A percentile compares a stretch with the other conserved stretches of the same genome.
These are phyloP conservation scores for Aplysina aerophoba DNA, from an alignment of 37 sponge, comb jelly and placozoan genomes.

Conservation along the genomic window DNA sequence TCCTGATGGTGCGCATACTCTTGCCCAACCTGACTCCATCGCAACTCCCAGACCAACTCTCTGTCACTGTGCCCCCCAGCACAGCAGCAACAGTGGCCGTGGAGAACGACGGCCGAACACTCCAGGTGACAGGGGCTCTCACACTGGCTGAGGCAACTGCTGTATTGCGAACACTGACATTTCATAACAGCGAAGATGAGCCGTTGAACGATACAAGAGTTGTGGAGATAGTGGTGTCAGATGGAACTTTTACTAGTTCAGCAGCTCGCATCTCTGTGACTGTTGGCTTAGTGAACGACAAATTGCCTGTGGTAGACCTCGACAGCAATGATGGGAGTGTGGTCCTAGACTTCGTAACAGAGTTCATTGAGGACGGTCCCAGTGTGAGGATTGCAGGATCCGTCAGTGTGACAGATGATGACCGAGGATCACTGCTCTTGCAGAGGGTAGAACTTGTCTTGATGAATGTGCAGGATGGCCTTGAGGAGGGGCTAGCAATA, in stretches of 20 bases:
- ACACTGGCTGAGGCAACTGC: conserved; percentile 25
- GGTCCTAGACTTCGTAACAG: neutral
- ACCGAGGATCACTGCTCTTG: conserved; percentile 33
- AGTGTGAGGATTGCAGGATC: conserved; percentile 31
- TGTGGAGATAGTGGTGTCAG: conserved; percentile 24
- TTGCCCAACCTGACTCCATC: neutral
- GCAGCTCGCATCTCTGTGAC: conserved; percentile 17
- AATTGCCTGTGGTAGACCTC: conserved; percentile 43
- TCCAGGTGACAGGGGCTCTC: conserved; percentile 46
- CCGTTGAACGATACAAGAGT: neutral
- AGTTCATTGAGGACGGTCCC: conserved; percentile 35
- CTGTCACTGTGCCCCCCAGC: conserved; percentile 1
- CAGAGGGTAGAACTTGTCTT: conserved; percentile 31
- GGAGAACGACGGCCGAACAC: conserved; percentile 21
- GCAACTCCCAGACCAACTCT: conserved; percentile 44
- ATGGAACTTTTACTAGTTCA: conserved; percentile 20
- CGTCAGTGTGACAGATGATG: conserved; percentile 42
- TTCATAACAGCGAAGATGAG: conserved; percentile 19
- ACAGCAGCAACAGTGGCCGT: neutral
- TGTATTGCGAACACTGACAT: conserved; percentile 31
- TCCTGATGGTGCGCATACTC: conserved; percentile 28
- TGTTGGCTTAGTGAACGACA: conserved; percentile 69
- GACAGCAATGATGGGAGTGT: neutral
- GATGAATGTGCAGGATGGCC: conserved; percentile 40
- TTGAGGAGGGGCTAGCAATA: conserved; percentile 27